Evolutionary conservation across 1,140 invertebrate genomes (phyloP).

Genomic region (Tetragonula clypearis): DNA sequence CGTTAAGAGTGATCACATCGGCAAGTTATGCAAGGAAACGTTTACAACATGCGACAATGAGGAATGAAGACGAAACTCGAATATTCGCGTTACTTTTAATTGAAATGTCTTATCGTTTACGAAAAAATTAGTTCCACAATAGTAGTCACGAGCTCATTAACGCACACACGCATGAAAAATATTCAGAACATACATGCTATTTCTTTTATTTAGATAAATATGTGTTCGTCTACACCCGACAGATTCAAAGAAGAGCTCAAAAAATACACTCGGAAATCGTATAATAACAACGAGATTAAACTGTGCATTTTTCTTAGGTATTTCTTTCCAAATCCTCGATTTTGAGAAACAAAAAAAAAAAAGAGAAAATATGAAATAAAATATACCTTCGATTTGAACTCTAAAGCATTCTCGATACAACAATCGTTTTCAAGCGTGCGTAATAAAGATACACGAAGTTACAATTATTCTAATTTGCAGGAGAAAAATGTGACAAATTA

Average conservation of each 20-base stretch:
- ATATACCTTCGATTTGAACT: neutral
- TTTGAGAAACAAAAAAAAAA: neutral
- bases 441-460: constrained; percentile 23
- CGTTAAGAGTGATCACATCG: neutral
- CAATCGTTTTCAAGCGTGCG: neutral
- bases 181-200: neutral
- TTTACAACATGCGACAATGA: neutral
- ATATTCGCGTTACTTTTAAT: neutral
- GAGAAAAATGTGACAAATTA: neutral
- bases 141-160: neutral
- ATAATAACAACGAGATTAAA: neutral
- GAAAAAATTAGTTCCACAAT: neutral
- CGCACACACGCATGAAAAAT: neutral
- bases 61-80: neutral
- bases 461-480: neutral
- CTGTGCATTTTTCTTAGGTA: neutral
- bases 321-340: neutral
- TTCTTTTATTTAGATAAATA: neutral
- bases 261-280: neutral
- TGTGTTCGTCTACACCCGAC: neutral
- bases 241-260: neutral
- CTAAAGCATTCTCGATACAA: neutral
- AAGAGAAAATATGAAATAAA: neutral
- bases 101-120: no score
- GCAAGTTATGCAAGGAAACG: constrained; percentile 8